Conservation (phyloP, 1,140 invertebrate species). For the Neocloeon triangulifer region DNA sequence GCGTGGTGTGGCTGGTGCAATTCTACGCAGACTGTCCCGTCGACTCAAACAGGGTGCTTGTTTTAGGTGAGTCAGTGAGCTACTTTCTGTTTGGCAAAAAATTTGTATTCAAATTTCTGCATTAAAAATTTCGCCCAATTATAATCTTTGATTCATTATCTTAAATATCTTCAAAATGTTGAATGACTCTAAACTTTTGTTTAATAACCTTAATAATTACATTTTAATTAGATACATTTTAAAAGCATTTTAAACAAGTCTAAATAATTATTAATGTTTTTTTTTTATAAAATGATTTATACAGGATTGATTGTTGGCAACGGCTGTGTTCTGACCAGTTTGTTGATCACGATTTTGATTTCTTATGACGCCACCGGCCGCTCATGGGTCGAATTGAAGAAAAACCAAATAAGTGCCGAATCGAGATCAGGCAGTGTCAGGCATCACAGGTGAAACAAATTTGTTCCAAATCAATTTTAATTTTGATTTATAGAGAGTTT, state of each 20-base stretch:
- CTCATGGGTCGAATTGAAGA: conserved; percentile 87
- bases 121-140: no score
- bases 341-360: conserved; percentile 65
- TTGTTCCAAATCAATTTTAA: no score
- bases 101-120: no score
- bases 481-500: neutral
- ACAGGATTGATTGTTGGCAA: conserved; percentile 64
- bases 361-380: conserved; percentile 68
- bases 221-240: no score
- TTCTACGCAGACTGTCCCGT: conserved; percentile 46
- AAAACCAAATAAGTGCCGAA: conserved; percentile 56
- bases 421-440: conserved; percentile 49
- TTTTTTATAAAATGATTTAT: no score
- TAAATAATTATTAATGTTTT: no score
- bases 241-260: no score
- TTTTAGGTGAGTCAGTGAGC: conserved; percentile 38
- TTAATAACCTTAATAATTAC: no score
- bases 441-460: conserved; percentile 69
- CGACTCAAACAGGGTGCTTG: conserved; percentile 43
- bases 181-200: no score
- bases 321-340: conserved; percentile 46
- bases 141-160: no score
- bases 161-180: no score
- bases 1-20: conserved; percentile 45
- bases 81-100: neutral